Evolutionary conservation across 2,888 invertebrate species (phyloP).

Genomic region (Monochamus alternatus): DNA sequence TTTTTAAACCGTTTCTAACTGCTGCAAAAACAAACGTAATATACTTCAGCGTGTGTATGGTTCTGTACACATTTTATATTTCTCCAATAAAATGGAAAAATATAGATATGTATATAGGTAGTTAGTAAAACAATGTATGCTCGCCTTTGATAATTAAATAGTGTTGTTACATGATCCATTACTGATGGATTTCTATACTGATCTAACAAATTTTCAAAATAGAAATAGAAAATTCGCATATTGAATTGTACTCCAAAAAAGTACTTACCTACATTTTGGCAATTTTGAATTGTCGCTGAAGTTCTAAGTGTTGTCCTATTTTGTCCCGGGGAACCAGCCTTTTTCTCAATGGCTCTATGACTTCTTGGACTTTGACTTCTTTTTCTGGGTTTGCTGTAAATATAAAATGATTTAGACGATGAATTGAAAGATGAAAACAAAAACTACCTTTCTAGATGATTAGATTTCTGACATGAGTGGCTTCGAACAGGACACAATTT

Average conservation of each 20-base stretch:
- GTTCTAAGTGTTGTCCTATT: constrained; percentile 15
- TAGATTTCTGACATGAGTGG: constrained; percentile 17
- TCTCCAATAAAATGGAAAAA: no score
- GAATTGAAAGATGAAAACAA: not conserved
- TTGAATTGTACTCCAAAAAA: not conserved
- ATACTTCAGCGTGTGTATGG: no score
- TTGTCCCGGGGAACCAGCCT: not conserved
- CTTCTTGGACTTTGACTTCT: constrained; percentile 22
- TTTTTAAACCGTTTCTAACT: no score
- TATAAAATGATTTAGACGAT: not conserved
- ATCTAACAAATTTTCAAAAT: no score
- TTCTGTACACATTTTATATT: no score
- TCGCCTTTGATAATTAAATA: no score
- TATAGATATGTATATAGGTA: no score
- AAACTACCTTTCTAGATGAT: constrained; percentile 27
- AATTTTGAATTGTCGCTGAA: not conserved
- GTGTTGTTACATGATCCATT: no score
- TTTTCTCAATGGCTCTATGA: not conserved
- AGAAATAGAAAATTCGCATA: no score
- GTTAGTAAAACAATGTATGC: no score
- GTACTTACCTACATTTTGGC: constrained; percentile 11
- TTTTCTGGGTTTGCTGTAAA: not conserved
- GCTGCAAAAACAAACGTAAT: no score
- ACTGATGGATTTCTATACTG: no score
- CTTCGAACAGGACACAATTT: constrained; percentile 42